Conservation (phyloP, 1,140 invertebrate species). For the Drosophila nigromelanica region DNA sequence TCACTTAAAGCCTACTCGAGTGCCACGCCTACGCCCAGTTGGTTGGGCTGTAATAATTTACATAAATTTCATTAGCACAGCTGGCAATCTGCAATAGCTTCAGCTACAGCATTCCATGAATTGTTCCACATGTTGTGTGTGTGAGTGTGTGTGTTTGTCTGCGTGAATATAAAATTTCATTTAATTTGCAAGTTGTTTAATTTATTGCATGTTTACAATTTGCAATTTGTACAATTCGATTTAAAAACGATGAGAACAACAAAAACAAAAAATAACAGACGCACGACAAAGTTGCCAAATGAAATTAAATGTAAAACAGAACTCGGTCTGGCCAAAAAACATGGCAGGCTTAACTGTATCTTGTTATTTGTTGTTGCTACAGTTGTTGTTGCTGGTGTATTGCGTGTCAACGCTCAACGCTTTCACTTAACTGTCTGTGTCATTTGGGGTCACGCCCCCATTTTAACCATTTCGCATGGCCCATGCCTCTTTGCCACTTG, state of each 20-base stretch:
- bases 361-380: constrained; percentile 39
- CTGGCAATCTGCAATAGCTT: constrained; percentile 51
- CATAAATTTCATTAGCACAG: constrained; percentile 77
- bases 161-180: constrained; percentile 64
- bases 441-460: constrained; percentile 72
- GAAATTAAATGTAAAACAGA: constrained; percentile 70
- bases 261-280: constrained; percentile 15
- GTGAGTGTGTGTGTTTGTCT: constrained; percentile 2
- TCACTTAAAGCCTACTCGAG: constrained; percentile 21
- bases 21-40: constrained; percentile 40
- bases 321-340: constrained; percentile 37
- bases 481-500: constrained; percentile 34
- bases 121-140: constrained; percentile 4
- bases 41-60: constrained; percentile 66
- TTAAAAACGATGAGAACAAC: constrained; percentile 44
- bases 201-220: constrained; percentile 80
- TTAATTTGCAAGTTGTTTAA: constrained; percentile 78
- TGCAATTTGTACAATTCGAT: constrained; percentile 80
- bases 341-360: constrained; percentile 38
- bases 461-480: constrained; percentile 43
- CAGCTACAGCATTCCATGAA: constrained; percentile 42
- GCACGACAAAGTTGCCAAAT: constrained; percentile 72
- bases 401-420: constrained; percentile 76
- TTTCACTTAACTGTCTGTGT: constrained; percentile 76
- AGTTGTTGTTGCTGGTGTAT: constrained; percentile 38